Percentiles rank a stretch among this genome's conserved stretches.
Evolutionary conservation across 2,797 vertebrate genomes (phyloP).

Genomic region (Rhadinocentrus ornatus): DNA sequence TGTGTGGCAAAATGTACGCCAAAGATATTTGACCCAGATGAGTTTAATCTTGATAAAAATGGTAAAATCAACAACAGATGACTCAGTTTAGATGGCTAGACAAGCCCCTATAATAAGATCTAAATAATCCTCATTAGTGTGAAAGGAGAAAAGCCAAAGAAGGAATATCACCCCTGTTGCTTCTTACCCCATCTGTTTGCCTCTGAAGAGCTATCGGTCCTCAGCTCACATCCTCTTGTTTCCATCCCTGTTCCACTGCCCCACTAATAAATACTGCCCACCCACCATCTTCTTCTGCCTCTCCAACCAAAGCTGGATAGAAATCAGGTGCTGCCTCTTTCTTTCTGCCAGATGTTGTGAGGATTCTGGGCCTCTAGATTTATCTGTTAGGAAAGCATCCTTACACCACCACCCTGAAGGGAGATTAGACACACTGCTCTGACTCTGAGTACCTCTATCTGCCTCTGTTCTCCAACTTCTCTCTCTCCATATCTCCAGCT

Average conservation of each 20-base stretch:
- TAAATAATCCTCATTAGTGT: slow-evolving; percentile 33
- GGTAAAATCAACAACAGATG: neutral
- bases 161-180: slow-evolving; percentile 46
- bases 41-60: neutral
- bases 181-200: slow-evolving; percentile 39
- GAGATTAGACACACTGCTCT: slow-evolving; percentile 74
- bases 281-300: slow-evolving; percentile 3
- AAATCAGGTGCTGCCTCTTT: slow-evolving; percentile 30
- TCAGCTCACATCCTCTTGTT: slow-evolving; percentile 18
- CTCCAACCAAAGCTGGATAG: slow-evolving; percentile 2
- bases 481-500: slow-evolving; percentile 40
- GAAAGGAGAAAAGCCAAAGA: slow-evolving; percentile 19
- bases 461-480: slow-evolving; percentile 33
- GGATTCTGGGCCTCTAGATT: slow-evolving; percentile 50
- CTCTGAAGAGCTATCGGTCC: slow-evolving; percentile 39
- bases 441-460: slow-evolving; percentile 44
- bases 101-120: slow-evolving; percentile 1
- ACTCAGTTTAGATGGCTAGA: slow-evolving; percentile 14
- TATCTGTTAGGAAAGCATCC: slow-evolving; percentile 71
- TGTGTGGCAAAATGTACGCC: neutral
- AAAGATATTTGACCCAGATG: slow-evolving; percentile 25
- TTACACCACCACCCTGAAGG: slow-evolving; percentile 61
- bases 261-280: slow-evolving; percentile 20
- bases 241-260: slow-evolving; percentile 25
- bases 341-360: slow-evolving; percentile 36